Base-by-base conservation (phyloP, 2,797 vertebrate species). In the Passerculus sandwichensis region DNA sequence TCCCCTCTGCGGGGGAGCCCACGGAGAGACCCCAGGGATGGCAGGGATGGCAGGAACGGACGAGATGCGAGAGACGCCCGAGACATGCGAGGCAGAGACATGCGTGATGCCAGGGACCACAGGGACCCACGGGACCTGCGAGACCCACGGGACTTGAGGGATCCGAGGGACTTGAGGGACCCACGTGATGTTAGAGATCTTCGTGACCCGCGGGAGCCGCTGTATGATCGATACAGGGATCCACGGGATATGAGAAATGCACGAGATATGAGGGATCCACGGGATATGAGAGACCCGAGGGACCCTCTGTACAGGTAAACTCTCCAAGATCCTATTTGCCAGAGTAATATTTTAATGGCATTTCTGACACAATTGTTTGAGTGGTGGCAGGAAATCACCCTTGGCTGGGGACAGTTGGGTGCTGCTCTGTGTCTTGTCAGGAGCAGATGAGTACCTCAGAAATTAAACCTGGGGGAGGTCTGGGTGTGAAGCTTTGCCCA, bases 31-130 rank as follows among this genome's bases (percentile, higher is more conserved):
- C 88, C 97, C 26, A 97, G 98, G 15, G 98, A 98, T 72, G 96
- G 98, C 91, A 97, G 99, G 73, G 99, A 99, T 45, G 96, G 97
- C 57, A 98, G 98, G n/a, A 98, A 99, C 1, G 95, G 97, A 36
- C 97, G 98, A 38, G 98, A 98, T 32, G 93, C 98, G 86, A 97
- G 99, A 89, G 99, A 99, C 8, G 16, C 97, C 44, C 98, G 99
- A 91, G 97, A 98, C 32, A 57, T 97, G 27, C 96, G 97, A 36
- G 77, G 42, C 1, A 93, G 97, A 95, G 97, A 97, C 32, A 72
- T 95, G 53, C 96, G 96, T 13, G 98, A 98, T 1, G 47, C 90
- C 89, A 96, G 98, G 91, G 98, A 98, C 48, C 74, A 97, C 70
- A 97, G 97, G 75, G 98, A 98, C 76, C 95, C 97, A 30, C 97